These are phyloP conservation scores for Opisthograptis luteolata DNA, from an alignment of 2,888 invertebrate species.

Conservation along the genomic window DNA sequence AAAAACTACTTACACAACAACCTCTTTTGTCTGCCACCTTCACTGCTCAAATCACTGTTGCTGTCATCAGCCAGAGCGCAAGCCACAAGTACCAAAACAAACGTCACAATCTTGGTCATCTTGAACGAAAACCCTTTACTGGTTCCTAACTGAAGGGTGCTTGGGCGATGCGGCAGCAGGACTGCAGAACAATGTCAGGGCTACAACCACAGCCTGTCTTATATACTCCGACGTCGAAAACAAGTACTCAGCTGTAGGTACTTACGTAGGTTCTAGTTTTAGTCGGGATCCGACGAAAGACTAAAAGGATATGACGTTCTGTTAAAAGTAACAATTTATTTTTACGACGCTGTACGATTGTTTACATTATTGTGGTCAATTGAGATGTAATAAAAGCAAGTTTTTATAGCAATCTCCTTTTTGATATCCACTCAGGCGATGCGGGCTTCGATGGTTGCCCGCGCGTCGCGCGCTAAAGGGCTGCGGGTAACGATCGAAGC, in stretches of 20 bases:
- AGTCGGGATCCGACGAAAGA: conserved; percentile 69
- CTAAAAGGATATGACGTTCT: conserved; percentile 68
- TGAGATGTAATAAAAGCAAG: conserved; percentile 13
- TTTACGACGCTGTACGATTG: conserved; percentile 15
- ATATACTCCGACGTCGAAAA: conserved; percentile 73
- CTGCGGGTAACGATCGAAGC: too few species aligned
- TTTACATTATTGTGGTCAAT: conserved; percentile 12
- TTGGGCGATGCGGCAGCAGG: conserved; percentile 52
- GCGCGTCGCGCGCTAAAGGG: too few species aligned
- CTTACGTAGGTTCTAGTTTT: conserved; percentile 76
- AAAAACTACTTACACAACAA: conserved; percentile 62
- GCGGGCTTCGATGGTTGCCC: too few species aligned
- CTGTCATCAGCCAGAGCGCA: conserved; percentile 33
- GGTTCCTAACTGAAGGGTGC: conserved; percentile 39
- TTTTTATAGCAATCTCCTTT: conserved; percentile 19
- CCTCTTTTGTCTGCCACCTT: conserved; percentile 55
- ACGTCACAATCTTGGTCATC: conserved; percentile 56
- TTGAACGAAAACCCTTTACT: conserved; percentile 31
- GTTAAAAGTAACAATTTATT: conserved; percentile 23
- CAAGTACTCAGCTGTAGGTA: conserved; percentile 57
- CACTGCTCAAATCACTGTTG: conserved; percentile 27
- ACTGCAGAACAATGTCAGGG: conserved; percentile 81
- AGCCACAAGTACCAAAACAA: conserved; percentile 47
- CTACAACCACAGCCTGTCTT: conserved; percentile 71
- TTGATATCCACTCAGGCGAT: too few species aligned